These are phyloP conservation scores for Lutjanus erythropterus DNA, from an alignment of 2,113 vertebrate genomes.

Conservation along the genomic window DNA sequence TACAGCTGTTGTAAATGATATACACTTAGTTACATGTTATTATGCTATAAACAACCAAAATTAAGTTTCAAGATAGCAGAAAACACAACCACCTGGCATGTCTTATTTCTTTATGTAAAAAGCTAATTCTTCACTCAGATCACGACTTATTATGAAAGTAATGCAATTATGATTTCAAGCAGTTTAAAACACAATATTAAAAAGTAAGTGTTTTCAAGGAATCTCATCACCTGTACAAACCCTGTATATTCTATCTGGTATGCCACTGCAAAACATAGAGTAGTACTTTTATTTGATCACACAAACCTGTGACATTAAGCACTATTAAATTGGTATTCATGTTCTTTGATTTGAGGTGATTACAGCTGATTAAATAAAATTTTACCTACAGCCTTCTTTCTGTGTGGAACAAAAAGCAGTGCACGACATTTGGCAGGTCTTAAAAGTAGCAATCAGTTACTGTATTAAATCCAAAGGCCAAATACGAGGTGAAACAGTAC, in stretches of 20 bases:
- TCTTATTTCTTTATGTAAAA: no score
- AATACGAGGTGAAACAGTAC: slow-evolving; percentile 56
- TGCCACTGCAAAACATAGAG: background rate
- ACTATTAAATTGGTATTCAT: slow-evolving; percentile 31
- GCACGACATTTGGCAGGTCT: slow-evolving; percentile 71
- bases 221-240: no score
- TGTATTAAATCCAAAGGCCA: slow-evolving; percentile 69
- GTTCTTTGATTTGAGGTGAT: slow-evolving; percentile 36
- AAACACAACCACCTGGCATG: no score
- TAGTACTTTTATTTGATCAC: background rate
- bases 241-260: background rate
- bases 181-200: no score
- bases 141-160: no score
- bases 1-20: no score
- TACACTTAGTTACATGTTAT: no score
- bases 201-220: no score
- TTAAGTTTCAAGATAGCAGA: no score
- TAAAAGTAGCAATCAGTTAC: slow-evolving; percentile 77
- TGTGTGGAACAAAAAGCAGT: slow-evolving; percentile 57
- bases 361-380: slow-evolving; percentile 30
- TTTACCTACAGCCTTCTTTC: slow-evolving; percentile 27
- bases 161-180: no score
- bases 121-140: no score
- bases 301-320: slow-evolving; percentile 20
- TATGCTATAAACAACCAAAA: no score